Conservation (phyloP, 2,113 vertebrate genomes). For the Gavia stellata region DNA sequence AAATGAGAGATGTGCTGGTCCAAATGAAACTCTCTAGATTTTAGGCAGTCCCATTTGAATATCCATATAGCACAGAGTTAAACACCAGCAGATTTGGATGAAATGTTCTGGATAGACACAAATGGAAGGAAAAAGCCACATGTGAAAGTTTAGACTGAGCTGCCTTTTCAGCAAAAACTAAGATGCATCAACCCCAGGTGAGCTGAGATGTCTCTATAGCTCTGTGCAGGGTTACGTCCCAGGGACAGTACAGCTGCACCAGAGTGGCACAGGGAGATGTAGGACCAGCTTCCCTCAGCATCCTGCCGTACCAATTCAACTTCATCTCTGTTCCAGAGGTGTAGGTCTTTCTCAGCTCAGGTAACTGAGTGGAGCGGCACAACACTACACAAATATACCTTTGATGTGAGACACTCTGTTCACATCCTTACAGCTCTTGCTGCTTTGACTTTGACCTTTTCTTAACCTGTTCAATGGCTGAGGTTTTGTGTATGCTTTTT, state of each 20-base stretch:
- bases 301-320: neutral
- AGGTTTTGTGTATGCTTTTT: neutral
- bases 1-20: neutral
- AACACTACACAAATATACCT: neutral
- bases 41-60: neutral
- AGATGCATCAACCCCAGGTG: neutral
- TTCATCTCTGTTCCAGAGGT: neutral
- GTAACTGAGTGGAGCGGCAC: neutral
- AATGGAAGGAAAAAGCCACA: neutral
- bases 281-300: neutral
- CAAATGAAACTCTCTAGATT: neutral
- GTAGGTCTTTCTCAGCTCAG: neutral
- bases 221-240: neutral
- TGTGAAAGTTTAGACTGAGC: neutral
- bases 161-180: neutral
- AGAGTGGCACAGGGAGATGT: accelerated
- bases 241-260: neutral
- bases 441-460: neutral
- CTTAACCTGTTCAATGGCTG: neutral
- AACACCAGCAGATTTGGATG: neutral
- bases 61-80: neutral
- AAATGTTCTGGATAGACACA: neutral
- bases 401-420: neutral
- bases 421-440: neutral
- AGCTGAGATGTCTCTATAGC: neutral